phyloP scores from a whole-genome alignment of 1,140 invertebrate genomes.

The Aricia agestis region DNA sequence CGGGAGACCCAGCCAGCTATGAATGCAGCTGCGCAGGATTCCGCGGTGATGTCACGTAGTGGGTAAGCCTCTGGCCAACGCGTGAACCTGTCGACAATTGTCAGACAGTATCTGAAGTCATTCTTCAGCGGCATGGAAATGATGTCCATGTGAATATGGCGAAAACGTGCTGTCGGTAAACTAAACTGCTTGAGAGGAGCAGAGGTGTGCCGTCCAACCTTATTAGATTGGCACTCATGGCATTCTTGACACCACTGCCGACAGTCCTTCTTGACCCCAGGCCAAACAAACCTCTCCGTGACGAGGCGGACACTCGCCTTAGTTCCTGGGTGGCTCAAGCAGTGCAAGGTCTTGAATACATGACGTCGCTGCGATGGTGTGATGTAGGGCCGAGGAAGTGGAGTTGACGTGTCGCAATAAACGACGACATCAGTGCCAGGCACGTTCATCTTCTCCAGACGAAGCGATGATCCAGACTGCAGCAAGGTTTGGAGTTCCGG shows the following conservation, averaged over 20 bases:
- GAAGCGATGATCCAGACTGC: too few species aligned
- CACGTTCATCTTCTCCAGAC: too few species aligned
- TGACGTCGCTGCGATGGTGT: too few species aligned
- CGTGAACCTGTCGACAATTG: slow-evolving; percentile 55
- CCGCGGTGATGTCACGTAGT: slow-evolving; percentile 25
- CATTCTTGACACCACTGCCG: slow-evolving; percentile 35
- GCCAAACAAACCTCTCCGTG: slow-evolving; percentile 51
- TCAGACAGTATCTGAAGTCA: slow-evolving; percentile 30
- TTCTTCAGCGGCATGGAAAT: slow-evolving; percentile 44
- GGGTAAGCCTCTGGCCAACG: slow-evolving; percentile 28
- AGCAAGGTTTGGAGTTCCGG: too few species aligned
- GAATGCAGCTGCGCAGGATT: slow-evolving; percentile 18
- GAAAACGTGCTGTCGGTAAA: slow-evolving; percentile 21
- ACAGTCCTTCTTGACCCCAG: slow-evolving; percentile 42
- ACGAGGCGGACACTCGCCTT: slow-evolving; percentile 37
- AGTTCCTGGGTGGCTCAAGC: not conserved
- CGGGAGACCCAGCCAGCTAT: not conserved
- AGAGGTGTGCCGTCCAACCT: slow-evolving; percentile 17
- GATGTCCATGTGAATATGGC: slow-evolving; percentile 45
- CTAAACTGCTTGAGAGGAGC: slow-evolving; percentile 7
- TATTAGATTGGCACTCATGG: slow-evolving; percentile 37
- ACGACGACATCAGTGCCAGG: too few species aligned
- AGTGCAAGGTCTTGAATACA: too few species aligned
- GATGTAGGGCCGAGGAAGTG: too few species aligned
- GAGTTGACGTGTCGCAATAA: too few species aligned